phyloP scores from a whole-genome alignment of 2,888 invertebrate species.

The Drosophila paranaensis region DNA sequence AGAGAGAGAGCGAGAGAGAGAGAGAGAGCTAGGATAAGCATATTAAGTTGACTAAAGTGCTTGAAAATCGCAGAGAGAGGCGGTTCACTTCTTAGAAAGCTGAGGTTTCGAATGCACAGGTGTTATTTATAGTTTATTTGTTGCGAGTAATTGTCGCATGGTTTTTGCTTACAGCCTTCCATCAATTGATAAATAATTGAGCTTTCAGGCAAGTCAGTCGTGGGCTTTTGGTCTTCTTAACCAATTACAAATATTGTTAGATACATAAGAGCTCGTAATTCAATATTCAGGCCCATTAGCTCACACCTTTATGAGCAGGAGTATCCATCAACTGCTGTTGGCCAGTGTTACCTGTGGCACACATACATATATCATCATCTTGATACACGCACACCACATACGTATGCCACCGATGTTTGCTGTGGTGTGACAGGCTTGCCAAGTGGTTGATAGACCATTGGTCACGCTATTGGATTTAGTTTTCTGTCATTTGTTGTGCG shows the following conservation, averaged over 20 bases:
- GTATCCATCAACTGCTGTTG: constrained; percentile 1
- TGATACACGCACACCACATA: constrained; percentile 7
- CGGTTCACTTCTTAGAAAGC: too few relatives aligned
- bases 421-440: constrained; percentile 22
- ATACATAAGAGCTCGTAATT: background rate
- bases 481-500: constrained; percentile 17
- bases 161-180: background rate
- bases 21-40: too few relatives aligned
- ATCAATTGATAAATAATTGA: background rate
- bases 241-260: background rate
- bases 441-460: constrained; percentile 48
- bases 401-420: constrained; percentile 28
- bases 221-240: background rate
- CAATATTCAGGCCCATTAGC: background rate
- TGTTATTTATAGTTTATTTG: background rate
- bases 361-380: constrained; percentile 31
- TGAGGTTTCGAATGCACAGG: too few relatives aligned
- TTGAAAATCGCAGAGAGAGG: background rate
- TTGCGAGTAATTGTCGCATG: background rate
- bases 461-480: constrained; percentile 49
- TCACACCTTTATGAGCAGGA: background rate
- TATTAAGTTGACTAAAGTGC: too few relatives aligned
- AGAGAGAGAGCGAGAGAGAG: too few relatives aligned
- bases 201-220: background rate
- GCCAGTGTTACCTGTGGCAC: constrained; percentile 35